Percentiles rank a stretch among this genome's conserved stretches.
phyloP scores from a whole-genome alignment of 2,888 invertebrate genomes.

The Periphyllus acericola region DNA sequence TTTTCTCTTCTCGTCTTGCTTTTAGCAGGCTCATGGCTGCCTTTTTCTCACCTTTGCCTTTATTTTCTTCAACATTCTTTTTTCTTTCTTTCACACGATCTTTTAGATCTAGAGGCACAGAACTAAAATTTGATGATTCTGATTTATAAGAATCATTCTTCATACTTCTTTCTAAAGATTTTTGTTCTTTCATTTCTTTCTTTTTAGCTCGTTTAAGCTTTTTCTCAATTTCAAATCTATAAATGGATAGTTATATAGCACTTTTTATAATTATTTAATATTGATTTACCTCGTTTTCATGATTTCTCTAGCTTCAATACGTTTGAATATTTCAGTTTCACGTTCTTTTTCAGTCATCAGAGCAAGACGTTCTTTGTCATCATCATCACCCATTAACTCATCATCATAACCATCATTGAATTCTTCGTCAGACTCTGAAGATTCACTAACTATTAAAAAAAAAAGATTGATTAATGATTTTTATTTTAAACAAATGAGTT shows the following conservation, averaged over 20 bases:
- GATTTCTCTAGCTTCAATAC: conserved; percentile 93
- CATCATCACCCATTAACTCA: conserved; percentile 96
- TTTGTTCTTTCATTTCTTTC: conserved; percentile 75
- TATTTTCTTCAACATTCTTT: conserved; percentile 88
- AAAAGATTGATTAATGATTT: not conserved
- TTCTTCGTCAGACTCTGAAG: conserved; percentile 81
- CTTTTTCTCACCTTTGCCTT: conserved; percentile 82
- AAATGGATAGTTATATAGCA: conserved; percentile 62
- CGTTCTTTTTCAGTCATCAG: conserved; percentile 96
- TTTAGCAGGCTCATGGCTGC: conserved; percentile 93
- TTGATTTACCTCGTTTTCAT: conserved; percentile 81
- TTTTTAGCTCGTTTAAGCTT: conserved; percentile 87
- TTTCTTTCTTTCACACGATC: conserved; percentile 86
- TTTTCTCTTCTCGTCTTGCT: conserved; percentile 90
- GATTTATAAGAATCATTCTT: conserved; percentile 70
- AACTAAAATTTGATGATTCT: conserved; percentile 69
- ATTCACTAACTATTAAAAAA: conserved; percentile 66
- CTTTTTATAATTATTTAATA: not conserved
- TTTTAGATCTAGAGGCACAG: conserved; percentile 74
- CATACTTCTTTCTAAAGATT: conserved; percentile 69
- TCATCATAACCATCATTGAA: conserved; percentile 98
- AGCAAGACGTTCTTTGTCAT: conserved; percentile 88
- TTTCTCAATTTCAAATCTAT: conserved; percentile 92
- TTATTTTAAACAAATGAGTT: no score
- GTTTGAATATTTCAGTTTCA: conserved; percentile 96